Conservation (phyloP, 2,797 vertebrate species). For the Scarus forsteni region DNA sequence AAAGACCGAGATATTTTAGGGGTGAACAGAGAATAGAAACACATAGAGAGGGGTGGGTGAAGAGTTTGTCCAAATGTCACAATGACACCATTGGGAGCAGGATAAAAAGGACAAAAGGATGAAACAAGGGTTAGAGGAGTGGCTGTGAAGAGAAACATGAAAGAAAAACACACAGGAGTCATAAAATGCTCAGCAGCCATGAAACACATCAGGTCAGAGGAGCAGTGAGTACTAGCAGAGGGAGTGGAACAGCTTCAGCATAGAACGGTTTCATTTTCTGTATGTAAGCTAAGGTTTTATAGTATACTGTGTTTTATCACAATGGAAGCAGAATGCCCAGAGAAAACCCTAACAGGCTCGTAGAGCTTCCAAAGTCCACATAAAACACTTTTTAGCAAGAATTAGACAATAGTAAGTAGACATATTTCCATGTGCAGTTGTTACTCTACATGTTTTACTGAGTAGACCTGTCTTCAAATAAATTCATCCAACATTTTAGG, state of each 20-base stretch:
- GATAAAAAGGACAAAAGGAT: slow-evolving; percentile 15
- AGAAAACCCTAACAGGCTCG: too few relatives aligned
- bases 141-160: slow-evolving; percentile 1
- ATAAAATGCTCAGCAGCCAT: slow-evolving; percentile 36
- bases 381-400: too few relatives aligned
- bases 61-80: slow-evolving; percentile 55
- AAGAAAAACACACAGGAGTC: slow-evolving; percentile 17
- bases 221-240: slow-evolving; percentile 24
- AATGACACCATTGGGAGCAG: slow-evolving; percentile 21
- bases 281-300: too few relatives aligned
- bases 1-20: slow-evolving; percentile 38
- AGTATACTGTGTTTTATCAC: too few relatives aligned
- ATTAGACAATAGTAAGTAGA: too few relatives aligned
- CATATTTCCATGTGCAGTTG: too few relatives aligned
- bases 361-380: too few relatives aligned
- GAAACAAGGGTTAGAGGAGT: slow-evolving; percentile 19
- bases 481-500: too few relatives aligned
- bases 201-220: slow-evolving; percentile 33
- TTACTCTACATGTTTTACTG: too few relatives aligned
- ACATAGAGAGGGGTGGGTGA: slow-evolving; percentile 9
- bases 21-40: slow-evolving; percentile 26
- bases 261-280: too few relatives aligned
- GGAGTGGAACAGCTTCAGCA: slow-evolving; percentile 8
- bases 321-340: too few relatives aligned
- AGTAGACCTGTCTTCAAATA: too few relatives aligned